Evolutionary conservation across 2,113 vertebrate genomes (phyloP).

Genomic region (Gymnocephalus cernua): DNA sequence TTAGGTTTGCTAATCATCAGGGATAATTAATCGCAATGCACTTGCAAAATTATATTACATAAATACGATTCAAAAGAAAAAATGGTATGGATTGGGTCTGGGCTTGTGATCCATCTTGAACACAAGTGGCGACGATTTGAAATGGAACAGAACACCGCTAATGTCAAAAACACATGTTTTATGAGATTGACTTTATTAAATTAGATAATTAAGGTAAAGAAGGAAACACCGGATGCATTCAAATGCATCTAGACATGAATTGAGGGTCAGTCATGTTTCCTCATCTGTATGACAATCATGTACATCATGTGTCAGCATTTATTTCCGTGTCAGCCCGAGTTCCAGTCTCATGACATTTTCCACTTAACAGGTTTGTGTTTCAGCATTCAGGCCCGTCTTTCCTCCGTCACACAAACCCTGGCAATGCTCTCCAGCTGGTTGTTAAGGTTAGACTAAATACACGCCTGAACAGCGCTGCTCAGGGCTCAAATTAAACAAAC

Average conservation of each 20-base stretch:
- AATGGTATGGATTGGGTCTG: constrained; percentile 16
- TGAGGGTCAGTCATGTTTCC: constrained; percentile 53
- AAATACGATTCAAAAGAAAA: constrained; percentile 46
- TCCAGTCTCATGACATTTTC: constrained; percentile 85
- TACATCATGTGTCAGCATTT: constrained; percentile 41
- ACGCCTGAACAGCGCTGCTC: constrained; percentile 74
- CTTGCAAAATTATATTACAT: constrained; percentile 42
- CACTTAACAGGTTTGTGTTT: constrained; percentile 82
- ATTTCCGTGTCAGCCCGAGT: constrained; percentile 77
- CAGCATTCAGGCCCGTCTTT: constrained; percentile 64
- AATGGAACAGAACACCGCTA: constrained; percentile 14
- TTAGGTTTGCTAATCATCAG: constrained; percentile 25
- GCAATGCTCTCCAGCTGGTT: constrained; percentile 72
- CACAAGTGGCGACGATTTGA: constrained; percentile 27
- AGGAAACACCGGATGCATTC: constrained; percentile 47
- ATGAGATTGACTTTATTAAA: constrained; percentile 46
- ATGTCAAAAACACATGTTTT: constrained; percentile 23
- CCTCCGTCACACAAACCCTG: constrained; percentile 59
- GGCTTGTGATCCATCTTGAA: constrained; percentile 29
- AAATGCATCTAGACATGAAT: constrained; percentile 31
- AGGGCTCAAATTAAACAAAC: constrained; percentile 79
- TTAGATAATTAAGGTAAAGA: constrained; percentile 45
- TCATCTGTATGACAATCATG: constrained; percentile 50
- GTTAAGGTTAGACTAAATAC: constrained; percentile 78
- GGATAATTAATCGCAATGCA: constrained; percentile 49